Evolutionary conservation across 2,113 vertebrate species (phyloP), one percentile per base, ranked within the genome.

Genomic region (Cottus gobio): DNA sequence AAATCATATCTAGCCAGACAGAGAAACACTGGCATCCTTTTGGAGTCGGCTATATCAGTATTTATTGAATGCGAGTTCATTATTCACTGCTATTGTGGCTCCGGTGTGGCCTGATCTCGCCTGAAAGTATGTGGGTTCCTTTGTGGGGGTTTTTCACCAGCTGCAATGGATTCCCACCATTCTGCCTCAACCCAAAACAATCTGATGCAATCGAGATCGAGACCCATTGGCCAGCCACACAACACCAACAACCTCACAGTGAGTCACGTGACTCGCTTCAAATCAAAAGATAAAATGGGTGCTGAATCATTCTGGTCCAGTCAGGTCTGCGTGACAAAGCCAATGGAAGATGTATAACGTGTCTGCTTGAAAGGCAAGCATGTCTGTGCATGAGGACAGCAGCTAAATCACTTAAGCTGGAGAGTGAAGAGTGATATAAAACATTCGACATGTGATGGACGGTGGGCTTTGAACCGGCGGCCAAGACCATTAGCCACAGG

Each of bases 361-460:
- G 71, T 83, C 63, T 70, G 70, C 82, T 75, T 60, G 67, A 84
- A 80, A 77, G 83, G 74, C 56, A 62, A 54, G 65, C 77, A 68
- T 71, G 63, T 79, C 64, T 48, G 78, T 15, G 79, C 81, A 74
- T 16, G 63, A 84, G 75, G 85, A 88, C 87, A 89, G 89, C 91
- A 79, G 85, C 85, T 87, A 92, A 93, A 89, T 90, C 84, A 89
- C 89, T 93, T 91, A 88, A 85, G 77, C 18, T 2, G 28, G 72
- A 80, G 77, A 83, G 89, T 87, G 88, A 80, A 85, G 91, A 92
- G 88, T 92, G 89, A 94, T 87, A 83, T 80, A 90, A 93, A 93
- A 92, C 91, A 91, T 83, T 84, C 58, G 79, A 87, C 86, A 66
- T 77, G 75, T 71, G 75, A 92, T 85, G 57, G 76, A 73, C 71